These are phyloP conservation scores for Crax fasciolata DNA, from an alignment of 2,797 vertebrate species.

Conservation along the genomic window DNA sequence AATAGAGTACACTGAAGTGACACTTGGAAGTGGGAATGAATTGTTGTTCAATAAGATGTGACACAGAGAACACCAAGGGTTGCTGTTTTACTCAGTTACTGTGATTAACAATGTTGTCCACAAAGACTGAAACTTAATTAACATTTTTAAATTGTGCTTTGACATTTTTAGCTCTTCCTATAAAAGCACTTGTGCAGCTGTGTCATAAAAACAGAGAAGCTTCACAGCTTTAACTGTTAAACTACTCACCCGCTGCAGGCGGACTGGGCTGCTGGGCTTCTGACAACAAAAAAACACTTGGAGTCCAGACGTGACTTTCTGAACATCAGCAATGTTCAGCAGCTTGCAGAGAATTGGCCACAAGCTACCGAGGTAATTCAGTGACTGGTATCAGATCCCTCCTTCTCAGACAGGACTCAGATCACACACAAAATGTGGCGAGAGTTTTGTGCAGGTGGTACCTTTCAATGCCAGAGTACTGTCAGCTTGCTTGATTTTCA, in stretches of 20 bases:
- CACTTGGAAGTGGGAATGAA: conserved; percentile 16
- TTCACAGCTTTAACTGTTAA: conserved; percentile 26
- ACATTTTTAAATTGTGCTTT: conserved; percentile 68
- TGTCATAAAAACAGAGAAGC: conserved; percentile 2
- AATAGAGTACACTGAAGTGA: conserved; percentile 15
- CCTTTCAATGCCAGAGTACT: neutral
- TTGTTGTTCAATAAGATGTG: conserved; percentile 33
- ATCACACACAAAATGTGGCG: neutral
- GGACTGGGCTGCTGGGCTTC: neutral
- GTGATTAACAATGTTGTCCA: conserved; percentile 56
- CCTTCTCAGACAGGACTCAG: neutral
- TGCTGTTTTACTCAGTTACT: conserved; percentile 38
- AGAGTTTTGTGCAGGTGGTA: neutral
- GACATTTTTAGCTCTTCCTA: conserved; percentile 51
- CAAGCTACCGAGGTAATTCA: neutral
- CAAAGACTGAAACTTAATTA: conserved; percentile 63
- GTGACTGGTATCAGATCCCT: neutral
- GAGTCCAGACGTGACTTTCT: neutral
- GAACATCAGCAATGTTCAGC: neutral
- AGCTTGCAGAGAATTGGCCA: neutral
- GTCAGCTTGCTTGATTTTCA: neutral
- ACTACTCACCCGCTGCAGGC: neutral
- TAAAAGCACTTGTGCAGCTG: conserved; percentile 28
- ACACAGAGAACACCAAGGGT: conserved; percentile 49
- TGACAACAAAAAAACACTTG: neutral